Conservation (phyloP, 2,797 vertebrate genomes). For the Sparus aurata region DNA sequence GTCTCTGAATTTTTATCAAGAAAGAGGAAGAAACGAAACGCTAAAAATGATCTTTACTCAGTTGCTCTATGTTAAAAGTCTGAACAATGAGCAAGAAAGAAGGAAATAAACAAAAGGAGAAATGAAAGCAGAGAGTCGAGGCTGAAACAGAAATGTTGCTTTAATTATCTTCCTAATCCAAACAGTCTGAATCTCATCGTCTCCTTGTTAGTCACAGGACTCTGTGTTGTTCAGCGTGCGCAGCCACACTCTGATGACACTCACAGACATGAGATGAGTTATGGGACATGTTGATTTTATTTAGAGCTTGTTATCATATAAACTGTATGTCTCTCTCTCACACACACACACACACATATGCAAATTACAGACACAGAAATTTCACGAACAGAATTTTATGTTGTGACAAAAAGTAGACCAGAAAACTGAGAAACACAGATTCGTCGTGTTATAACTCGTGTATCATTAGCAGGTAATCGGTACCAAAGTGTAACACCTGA, state of each 20-base stretch:
- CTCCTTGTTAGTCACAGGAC: constrained; percentile 8
- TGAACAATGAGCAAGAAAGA: background rate
- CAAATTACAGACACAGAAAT: background rate
- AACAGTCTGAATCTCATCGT: constrained; percentile 36
- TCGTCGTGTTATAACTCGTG: background rate
- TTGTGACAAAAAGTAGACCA: background rate
- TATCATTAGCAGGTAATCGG: background rate
- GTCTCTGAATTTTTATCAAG: background rate
- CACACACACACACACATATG: background rate
- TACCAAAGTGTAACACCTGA: background rate
- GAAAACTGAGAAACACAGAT: background rate
- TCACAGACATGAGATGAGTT: constrained; percentile 24
- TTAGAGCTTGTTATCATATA: background rate
- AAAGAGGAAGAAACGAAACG: background rate
- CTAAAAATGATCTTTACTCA: background rate
- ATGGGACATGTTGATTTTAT: constrained; percentile 10
- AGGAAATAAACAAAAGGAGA: background rate
- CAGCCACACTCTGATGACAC: background rate
- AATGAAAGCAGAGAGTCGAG: background rate
- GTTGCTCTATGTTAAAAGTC: constrained; percentile 3
- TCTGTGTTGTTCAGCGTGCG: background rate
- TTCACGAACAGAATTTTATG: background rate
- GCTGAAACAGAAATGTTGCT: constrained; percentile 38
- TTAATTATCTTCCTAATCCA: constrained; percentile 37
- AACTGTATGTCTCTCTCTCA: background rate